Conservation (phyloP, 1,140 invertebrate species). For the Penaeus japonicus region DNA sequence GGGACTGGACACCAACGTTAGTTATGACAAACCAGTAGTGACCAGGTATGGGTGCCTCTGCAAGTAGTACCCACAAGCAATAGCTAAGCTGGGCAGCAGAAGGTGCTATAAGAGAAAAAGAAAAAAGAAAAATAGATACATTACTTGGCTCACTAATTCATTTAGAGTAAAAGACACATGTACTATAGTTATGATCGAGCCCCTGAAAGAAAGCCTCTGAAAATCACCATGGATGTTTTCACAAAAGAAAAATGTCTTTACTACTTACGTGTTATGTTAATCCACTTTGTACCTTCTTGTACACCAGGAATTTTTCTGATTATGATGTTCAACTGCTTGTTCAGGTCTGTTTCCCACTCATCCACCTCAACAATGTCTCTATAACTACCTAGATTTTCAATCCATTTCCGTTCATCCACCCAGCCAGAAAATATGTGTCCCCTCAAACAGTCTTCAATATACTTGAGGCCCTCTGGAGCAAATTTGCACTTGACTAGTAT, state of each 20-base stretch:
- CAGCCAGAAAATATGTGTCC: constrained; percentile 45
- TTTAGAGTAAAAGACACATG: too few relatives aligned
- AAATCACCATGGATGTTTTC: background rate
- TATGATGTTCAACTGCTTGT: constrained; percentile 31
- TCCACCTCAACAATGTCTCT: constrained; percentile 49
- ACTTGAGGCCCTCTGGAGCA: constrained; percentile 36
- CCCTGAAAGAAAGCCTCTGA: background rate
- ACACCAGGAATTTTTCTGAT: constrained; percentile 42
- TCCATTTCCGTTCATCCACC: constrained; percentile 42
- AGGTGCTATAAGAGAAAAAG: background rate
- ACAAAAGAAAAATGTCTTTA: background rate
- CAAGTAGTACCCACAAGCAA: constrained; percentile 41
- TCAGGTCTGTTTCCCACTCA: constrained; percentile 49
- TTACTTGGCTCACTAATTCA: background rate
- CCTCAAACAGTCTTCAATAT: constrained; percentile 26
- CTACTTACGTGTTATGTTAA: constrained; percentile 47
- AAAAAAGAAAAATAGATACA: background rate
- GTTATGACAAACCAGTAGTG: constrained; percentile 48
- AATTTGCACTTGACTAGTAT: constrained; percentile 49
- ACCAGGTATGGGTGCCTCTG: constrained; percentile 32
- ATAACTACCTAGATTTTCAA: constrained; percentile 33
- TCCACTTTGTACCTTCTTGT: constrained; percentile 48
- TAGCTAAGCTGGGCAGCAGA: background rate
- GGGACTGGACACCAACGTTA: constrained; percentile 21
- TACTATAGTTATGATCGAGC: too few relatives aligned